phyloP scores from a whole-genome alignment of 2,797 vertebrate species.

The Peromyscus attwateri region DNA sequence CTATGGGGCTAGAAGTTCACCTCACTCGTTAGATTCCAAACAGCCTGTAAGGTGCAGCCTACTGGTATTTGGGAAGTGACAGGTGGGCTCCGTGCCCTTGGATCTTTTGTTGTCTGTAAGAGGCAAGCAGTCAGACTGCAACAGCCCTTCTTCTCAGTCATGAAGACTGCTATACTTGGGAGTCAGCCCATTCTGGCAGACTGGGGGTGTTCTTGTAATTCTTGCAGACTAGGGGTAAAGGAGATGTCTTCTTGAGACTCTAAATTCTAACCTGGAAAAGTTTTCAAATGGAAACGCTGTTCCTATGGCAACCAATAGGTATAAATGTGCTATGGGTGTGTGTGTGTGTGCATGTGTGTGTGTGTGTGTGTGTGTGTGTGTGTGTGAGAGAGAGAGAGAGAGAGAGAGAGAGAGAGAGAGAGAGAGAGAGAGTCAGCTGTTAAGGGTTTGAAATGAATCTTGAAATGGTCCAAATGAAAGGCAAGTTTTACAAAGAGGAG shows the following conservation, averaged over 20 bases:
- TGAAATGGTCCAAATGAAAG: not conserved
- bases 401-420: no score
- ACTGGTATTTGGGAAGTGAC: not conserved
- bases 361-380: no score
- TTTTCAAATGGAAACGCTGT: not conserved
- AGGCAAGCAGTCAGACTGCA: not conserved
- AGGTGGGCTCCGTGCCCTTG: not conserved
- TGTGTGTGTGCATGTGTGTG: no score
- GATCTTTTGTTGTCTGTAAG: not conserved
- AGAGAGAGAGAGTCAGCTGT: not conserved
- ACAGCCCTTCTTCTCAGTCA: not conserved
- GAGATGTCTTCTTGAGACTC: not conserved
- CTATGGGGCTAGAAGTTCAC: not conserved
- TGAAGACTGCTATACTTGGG: not conserved
- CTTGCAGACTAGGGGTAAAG: not conserved
- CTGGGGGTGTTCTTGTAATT: not conserved
- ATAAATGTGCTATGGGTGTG: not conserved
- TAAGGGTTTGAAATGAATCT: not conserved
- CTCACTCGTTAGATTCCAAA: not conserved
- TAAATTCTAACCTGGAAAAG: not conserved
- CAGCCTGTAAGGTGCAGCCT: no score
- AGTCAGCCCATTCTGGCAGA: not conserved
- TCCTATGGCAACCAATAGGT: not conserved
- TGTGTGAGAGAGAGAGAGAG: no score
- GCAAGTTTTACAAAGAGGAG: not conserved